Evolutionary conservation across 2,113 vertebrate species (phyloP).

Genomic region (Nettapus auritus): DNA sequence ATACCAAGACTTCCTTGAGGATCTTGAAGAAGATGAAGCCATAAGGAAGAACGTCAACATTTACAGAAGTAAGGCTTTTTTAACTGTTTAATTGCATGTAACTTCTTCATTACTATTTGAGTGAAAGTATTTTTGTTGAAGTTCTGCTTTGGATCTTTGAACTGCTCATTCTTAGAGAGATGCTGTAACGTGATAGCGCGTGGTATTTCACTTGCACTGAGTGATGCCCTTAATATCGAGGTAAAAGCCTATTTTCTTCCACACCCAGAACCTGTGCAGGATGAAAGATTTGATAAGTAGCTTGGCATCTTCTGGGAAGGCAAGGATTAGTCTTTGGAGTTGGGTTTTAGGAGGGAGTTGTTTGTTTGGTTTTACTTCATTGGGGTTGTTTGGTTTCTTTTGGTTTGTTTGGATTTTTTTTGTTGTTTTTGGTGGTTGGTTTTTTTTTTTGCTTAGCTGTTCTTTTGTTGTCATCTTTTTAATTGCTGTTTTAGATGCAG

Average conservation of each 20-base stretch:
- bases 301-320: background rate
- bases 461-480: background rate
- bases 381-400: background rate
- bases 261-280: background rate
- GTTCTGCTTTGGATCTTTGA: background rate
- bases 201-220: background rate
- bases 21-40: slow-evolving; percentile 96
- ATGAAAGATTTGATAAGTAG: background rate
- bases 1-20: slow-evolving; percentile 97
- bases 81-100: background rate
- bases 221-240: background rate
- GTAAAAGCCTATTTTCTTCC: background rate
- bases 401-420: background rate
- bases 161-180: background rate
- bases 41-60: slow-evolving; percentile 97
- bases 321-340: background rate
- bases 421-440: no score
- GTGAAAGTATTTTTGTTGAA: background rate
- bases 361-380: background rate
- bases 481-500: slow-evolving; percentile 74
- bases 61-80: slow-evolving; percentile 85
- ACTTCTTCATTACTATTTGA: background rate
- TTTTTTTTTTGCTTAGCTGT: background rate
- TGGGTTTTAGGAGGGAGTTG: background rate
- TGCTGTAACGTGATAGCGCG: background rate